phyloP scores from a whole-genome alignment of 2,797 vertebrate species.

The Adelosebastes latens region DNA sequence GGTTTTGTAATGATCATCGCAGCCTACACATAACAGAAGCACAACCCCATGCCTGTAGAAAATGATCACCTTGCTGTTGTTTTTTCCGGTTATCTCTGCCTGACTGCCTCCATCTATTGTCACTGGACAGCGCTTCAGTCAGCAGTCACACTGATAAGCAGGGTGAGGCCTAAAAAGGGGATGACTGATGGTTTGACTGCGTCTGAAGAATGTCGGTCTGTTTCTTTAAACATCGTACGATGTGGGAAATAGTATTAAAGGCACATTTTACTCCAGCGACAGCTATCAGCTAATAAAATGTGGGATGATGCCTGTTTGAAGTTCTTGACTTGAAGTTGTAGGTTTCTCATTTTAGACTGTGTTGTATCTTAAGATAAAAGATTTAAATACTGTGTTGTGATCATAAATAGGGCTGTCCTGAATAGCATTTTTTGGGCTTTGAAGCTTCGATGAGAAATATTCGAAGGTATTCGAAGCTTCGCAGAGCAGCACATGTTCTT shows the following conservation, averaged over 20 bases:
- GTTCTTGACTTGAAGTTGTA: background rate
- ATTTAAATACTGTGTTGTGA: background rate
- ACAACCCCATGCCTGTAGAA: background rate
- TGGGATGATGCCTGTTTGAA: background rate
- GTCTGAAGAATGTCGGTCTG: background rate
- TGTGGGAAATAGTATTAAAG: background rate
- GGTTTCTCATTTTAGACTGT: background rate
- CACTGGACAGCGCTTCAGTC: background rate
- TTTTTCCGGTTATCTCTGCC: background rate
- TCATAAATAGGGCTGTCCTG: background rate
- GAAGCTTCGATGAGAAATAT: too few species aligned
- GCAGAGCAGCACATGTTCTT: too few species aligned
- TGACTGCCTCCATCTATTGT: background rate
- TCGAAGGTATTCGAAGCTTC: too few species aligned
- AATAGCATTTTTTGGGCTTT: too few species aligned
- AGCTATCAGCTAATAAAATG: background rate
- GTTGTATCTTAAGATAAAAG: background rate
- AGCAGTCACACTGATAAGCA: slow-evolving; percentile 26
- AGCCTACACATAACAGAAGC: background rate
- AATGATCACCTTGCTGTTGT: slow-evolving; percentile 3
- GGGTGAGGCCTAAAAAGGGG: background rate
- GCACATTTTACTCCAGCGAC: background rate
- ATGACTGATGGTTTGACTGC: slow-evolving; percentile 8
- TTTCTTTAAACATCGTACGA: background rate
- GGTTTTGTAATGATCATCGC: background rate